Evolutionary conservation across 2,888 invertebrate species (phyloP).

Genomic region (Thysanoteuthis rhombus): DNA sequence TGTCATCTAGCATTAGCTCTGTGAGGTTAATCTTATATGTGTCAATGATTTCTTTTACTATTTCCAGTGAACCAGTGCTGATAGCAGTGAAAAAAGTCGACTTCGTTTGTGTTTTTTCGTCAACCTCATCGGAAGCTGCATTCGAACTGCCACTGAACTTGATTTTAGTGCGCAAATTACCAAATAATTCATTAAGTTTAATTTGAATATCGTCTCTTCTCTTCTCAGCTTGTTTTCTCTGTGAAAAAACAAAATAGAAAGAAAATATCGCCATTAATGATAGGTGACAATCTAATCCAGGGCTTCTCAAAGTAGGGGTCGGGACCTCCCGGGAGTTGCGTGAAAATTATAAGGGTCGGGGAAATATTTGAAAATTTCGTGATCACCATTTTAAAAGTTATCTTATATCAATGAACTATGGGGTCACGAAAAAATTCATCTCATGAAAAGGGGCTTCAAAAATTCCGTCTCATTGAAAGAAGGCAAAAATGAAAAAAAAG

Average conservation of each 20-base stretch:
- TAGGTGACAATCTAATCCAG: no score
- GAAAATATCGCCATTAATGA: no score
- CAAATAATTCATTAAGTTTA: not conserved
- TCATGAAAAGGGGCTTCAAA: no score
- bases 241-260: not conserved
- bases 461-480: no score
- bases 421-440: no score
- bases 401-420: no score
- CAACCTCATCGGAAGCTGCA: not conserved
- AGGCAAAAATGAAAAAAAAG: no score
- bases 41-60: not conserved
- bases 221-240: not conserved
- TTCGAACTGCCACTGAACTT: not conserved
- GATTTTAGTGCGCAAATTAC: not conserved
- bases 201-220: not conserved
- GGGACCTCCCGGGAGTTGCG: no score
- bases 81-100: not conserved
- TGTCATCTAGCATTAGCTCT: not conserved
- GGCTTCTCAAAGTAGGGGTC: no score
- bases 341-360: no score
- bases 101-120: not conserved
- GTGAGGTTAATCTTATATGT: not conserved
- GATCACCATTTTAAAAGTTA: no score
- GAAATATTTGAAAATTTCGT: no score
- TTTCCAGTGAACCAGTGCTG: not conserved